A percentile compares a stretch with the other conserved stretches of the same genome.
Conservation (phyloP, 2,797 vertebrate species). For the Epinephelus awoara region DNA sequence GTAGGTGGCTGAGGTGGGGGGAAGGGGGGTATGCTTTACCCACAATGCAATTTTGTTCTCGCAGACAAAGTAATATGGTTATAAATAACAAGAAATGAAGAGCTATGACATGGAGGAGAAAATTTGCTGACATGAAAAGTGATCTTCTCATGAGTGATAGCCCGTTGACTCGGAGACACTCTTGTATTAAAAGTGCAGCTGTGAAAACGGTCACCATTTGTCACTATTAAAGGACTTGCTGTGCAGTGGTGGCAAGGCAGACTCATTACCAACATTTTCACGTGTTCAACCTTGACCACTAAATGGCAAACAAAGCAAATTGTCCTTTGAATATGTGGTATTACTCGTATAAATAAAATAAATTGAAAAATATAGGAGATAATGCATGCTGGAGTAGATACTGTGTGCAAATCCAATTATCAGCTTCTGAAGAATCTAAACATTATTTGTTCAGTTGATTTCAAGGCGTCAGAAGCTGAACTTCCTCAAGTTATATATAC, state of each 20-base stretch:
- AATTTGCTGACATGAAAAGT: conserved; percentile 76
- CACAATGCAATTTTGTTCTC: conserved; percentile 57
- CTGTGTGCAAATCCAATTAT: not conserved
- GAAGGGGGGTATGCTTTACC: conserved; percentile 24
- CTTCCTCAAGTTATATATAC: conserved; percentile 2
- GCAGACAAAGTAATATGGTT: conserved; percentile 50
- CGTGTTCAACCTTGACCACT: conserved; percentile 76
- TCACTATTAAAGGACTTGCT: conserved; percentile 89
- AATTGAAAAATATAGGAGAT: conserved; percentile 19
- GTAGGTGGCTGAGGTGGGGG: not conserved
- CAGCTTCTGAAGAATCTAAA: not conserved
- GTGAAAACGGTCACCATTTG: conserved; percentile 90
- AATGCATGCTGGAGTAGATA: not conserved
- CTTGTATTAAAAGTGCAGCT: conserved; percentile 86
- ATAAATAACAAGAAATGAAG: conserved; percentile 65
- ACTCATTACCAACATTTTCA: conserved; percentile 88
- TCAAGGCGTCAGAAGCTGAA: not conserved
- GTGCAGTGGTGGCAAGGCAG: conserved; percentile 85
- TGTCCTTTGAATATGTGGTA: conserved; percentile 25
- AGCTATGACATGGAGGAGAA: conserved; percentile 50
- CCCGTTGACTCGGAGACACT: conserved; percentile 80
- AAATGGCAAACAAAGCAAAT: conserved; percentile 36
- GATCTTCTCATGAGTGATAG: conserved; percentile 88
- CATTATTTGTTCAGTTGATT: not conserved
- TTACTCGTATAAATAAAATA: conserved; percentile 16